Evolutionary conservation across 2,888 invertebrate species (phyloP).

Genomic region (Sphaeridia pumilis): DNA sequence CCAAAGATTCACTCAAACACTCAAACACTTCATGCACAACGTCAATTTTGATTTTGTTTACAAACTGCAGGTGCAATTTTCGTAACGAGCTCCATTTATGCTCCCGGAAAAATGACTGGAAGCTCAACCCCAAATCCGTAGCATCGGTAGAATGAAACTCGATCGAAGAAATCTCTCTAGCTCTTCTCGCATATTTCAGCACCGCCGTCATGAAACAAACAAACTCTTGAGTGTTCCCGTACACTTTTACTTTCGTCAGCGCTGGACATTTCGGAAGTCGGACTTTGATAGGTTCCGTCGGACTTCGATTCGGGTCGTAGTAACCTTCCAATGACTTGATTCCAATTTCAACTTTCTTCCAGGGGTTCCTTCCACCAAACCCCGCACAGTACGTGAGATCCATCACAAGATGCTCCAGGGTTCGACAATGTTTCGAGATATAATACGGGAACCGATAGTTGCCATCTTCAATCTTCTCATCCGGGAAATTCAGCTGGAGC

Average conservation of each 20-base stretch:
- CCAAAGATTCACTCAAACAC: not conserved
- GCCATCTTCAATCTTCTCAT: not conserved
- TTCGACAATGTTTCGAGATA: not conserved
- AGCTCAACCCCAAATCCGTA: not conserved
- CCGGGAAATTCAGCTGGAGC: not conserved
- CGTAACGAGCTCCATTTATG: not conserved
- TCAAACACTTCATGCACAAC: not conserved
- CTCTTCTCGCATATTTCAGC: not conserved
- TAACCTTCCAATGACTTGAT: not conserved
- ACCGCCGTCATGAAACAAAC: not conserved
- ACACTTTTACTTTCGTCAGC: not conserved
- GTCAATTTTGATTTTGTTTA: not conserved
- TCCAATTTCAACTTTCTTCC: not conserved
- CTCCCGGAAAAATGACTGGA: not conserved
- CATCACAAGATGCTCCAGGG: not conserved
- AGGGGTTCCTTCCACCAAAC: not conserved
- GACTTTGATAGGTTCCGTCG: not conserved
- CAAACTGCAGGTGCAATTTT: not conserved
- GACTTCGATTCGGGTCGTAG: not conserved
- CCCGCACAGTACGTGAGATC: not conserved
- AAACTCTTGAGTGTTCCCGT: not conserved
- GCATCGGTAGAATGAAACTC: not conserved
- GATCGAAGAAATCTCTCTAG: not conserved
- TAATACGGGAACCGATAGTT: not conserved
- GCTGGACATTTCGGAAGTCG: not conserved